Evolutionary conservation across 1,140 invertebrate genomes (phyloP), one percentile per base, ranked within the genome.

Genomic region (Lycorma delicatula): DNA sequence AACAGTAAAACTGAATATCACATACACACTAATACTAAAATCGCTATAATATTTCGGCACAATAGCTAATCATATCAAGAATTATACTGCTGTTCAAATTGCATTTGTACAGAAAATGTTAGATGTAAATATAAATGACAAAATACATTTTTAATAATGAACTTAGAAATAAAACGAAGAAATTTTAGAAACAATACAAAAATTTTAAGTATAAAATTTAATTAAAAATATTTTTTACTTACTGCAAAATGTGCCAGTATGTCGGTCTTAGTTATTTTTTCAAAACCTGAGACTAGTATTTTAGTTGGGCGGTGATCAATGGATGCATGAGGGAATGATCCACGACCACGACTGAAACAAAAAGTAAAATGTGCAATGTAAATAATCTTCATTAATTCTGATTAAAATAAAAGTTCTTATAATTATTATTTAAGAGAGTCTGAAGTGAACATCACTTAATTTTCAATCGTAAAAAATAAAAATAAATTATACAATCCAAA

Each of bases 271-370:
- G 88, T 85, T 56, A 85, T 82, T 44, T 74, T 74, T 69, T 85
- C 81, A 68, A 86, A 87, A 12, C 89, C 89, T 27, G 86, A 86
- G 11, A 93, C 81, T 60, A 89, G 76, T 46, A 93, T 72, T 66
- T 86, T 84, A 1, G 85, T 85, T 12, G 89, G 87, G 59, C 90
- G 73, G 64, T 90, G 85, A 74, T 93, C 91, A 9, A 93, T 80
- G 1, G 79, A 81, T 28, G 83, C 79, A 70, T 81, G 84, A 25
- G 74, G 71, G 28, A 59, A 59, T 28, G 18, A 18, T 29, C 48
- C 56, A 7, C 26, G 3, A 22, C 50, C 38, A 1, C 23, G 23
- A 25, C 57, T 57, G 22, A 16, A 57, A 34, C 26, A 51, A 23
- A 34, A 11, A 53, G 23, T 25, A 28, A 23, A 47, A 9, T 34